A percentile compares a stretch with the other conserved stretches of the same genome.
Evolutionary conservation across 2,888 invertebrate species (phyloP).

Genomic region (Herminia tarsipennalis): DNA sequence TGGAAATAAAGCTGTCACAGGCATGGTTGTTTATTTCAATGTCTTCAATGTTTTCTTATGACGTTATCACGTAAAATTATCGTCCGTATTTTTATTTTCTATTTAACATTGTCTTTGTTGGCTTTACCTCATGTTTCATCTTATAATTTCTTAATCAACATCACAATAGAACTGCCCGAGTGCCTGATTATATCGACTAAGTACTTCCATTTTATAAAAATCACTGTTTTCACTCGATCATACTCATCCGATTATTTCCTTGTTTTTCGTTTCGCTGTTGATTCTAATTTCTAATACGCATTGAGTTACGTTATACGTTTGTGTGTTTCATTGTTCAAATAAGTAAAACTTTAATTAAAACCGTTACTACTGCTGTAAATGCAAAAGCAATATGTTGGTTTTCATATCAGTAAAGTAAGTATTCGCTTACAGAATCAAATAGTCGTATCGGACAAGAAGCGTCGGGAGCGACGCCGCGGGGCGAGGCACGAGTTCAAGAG

Average conservation of each 20-base stretch:
- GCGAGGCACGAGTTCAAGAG: slow-evolving; percentile 38
- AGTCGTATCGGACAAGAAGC: slow-evolving; percentile 56
- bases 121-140: background rate
- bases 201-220: background rate
- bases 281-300: slow-evolving; percentile 5
- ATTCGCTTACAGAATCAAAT: slow-evolving; percentile 56
- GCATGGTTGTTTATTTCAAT: too few species aligned
- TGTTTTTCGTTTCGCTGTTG: background rate
- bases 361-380: too few species aligned
- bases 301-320: background rate
- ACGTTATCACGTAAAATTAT: too few species aligned
- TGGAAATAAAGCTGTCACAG: too few species aligned
- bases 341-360: background rate
- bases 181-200: background rate
- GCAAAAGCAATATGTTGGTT: too few species aligned
- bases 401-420: too few species aligned
- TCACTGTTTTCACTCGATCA: background rate
- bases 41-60: too few species aligned
- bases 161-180: background rate
- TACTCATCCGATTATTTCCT: slow-evolving; percentile 1
- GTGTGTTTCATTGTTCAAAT: background rate
- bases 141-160: background rate
- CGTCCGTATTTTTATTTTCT: background rate
- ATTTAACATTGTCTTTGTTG: background rate
- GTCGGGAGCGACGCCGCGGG: slow-evolving; percentile 33